A percentile compares a stretch with the other conserved stretches of the same genome.
Conservation (phyloP, 1,140 invertebrate genomes). For the Helicoverpa zea region DNA sequence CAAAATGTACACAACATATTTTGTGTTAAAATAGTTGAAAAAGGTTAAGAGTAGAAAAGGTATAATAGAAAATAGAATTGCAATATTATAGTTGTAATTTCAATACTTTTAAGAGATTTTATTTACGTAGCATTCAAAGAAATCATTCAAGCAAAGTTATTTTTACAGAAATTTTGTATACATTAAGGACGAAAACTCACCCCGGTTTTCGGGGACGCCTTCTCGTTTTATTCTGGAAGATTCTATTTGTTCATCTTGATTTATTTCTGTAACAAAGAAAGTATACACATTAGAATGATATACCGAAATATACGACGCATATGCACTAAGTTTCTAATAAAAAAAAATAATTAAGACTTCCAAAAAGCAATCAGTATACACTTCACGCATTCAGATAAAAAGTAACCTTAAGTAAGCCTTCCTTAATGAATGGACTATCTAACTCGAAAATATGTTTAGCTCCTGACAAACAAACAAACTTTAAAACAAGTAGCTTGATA, state of each 20-base stretch:
- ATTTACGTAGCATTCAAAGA: constrained; percentile 47
- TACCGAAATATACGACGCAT: too few relatives aligned
- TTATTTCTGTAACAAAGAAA: constrained; percentile 76
- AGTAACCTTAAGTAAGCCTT: too few relatives aligned
- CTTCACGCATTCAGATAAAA: too few relatives aligned
- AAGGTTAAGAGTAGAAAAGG: constrained; percentile 25
- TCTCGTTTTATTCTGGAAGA: constrained; percentile 81
- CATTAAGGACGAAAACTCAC: constrained; percentile 62
- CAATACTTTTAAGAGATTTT: background rate
- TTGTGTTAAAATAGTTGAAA: constrained; percentile 40
- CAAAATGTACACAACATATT: constrained; percentile 33
- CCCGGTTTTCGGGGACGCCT: constrained; percentile 82
- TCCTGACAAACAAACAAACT: too few relatives aligned
- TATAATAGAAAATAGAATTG: constrained; percentile 17
- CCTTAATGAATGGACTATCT: too few relatives aligned
- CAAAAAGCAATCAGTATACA: background rate
- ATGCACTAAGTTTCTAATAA: too few relatives aligned
- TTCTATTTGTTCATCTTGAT: constrained; percentile 75
- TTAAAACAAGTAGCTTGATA: too few relatives aligned
- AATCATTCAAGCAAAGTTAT: constrained; percentile 58
- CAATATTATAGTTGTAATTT: background rate
- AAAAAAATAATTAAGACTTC: background rate
- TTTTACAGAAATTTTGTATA: constrained; percentile 60
- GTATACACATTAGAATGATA: constrained; percentile 16
- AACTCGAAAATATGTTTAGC: too few relatives aligned